Conservation (phyloP, 2,888 invertebrate species). For the Thyatira batis region DNA sequence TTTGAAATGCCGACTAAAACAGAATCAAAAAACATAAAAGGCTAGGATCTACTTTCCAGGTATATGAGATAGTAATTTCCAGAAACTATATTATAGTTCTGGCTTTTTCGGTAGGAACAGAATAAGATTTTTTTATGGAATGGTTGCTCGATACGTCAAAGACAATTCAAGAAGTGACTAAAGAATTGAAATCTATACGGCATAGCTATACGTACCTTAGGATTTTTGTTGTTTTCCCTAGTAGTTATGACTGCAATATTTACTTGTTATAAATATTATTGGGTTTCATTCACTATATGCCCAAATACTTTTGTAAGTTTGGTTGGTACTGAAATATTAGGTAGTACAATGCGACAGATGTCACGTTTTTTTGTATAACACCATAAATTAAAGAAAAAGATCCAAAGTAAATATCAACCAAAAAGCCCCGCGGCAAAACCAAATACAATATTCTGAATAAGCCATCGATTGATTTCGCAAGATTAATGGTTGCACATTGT, state of each 20-base stretch:
- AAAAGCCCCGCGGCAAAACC: constrained; percentile 76
- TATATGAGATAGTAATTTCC: no score
- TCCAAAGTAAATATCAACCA: constrained; percentile 77
- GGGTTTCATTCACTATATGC: neutral
- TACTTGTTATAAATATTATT: neutral
- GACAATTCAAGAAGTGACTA: no score
- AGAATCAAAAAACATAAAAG: constrained; percentile 9
- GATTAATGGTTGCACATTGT: constrained; percentile 82
- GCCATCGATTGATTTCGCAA: constrained; percentile 83
- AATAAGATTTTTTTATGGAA: no score
- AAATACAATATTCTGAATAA: constrained; percentile 81
- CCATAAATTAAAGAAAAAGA: constrained; percentile 78
- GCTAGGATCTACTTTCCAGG: no score
- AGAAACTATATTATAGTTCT: no score
- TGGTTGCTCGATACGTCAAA: no score
- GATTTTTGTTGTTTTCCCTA: no score
- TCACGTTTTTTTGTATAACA: constrained; percentile 57
- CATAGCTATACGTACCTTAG: no score
- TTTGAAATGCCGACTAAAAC: constrained; percentile 31
- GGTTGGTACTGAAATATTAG: constrained; percentile 26
- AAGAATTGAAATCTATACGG: no score
- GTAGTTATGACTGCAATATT: neutral
- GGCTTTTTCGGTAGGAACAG: no score
- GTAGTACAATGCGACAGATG: constrained; percentile 63
- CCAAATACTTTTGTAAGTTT: constrained; percentile 25